These are phyloP conservation scores for Coronaproctus castanopsis DNA, from an alignment of 2,888 invertebrate species.

Conservation along the genomic window DNA sequence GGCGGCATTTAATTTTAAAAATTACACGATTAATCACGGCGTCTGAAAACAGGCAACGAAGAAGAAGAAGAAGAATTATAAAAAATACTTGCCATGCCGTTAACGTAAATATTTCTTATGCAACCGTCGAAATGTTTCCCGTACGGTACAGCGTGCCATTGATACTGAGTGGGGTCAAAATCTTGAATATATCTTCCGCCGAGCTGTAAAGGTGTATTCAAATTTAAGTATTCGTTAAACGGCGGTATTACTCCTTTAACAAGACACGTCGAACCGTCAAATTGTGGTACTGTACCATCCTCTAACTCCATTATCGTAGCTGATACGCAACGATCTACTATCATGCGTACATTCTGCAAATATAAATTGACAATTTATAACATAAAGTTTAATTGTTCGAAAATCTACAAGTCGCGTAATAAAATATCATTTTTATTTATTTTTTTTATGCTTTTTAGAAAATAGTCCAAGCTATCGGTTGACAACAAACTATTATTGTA, in stretches of 20 bases:
- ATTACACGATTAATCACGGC: too few relatives aligned
- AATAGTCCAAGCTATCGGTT: too few relatives aligned
- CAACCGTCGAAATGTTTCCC: constrained; percentile 89
- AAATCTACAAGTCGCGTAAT: too few relatives aligned
- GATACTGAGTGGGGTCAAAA: constrained; percentile 69
- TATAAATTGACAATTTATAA: background rate
- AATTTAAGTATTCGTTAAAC: constrained; percentile 87
- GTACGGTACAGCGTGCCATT: constrained; percentile 77
- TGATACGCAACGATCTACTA: constrained; percentile 80
- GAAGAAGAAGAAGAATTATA: too few relatives aligned
- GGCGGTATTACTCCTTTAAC: constrained; percentile 76
- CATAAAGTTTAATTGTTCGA: background rate
- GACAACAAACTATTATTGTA: too few relatives aligned
- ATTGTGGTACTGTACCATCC: constrained; percentile 61
- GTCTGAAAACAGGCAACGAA: too few relatives aligned
- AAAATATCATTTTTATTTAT: background rate
- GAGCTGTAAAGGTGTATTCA: constrained; percentile 83
- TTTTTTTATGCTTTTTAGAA: background rate
- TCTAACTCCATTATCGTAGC: constrained; percentile 74
- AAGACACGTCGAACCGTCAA: constrained; percentile 77
- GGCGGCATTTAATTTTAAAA: too few relatives aligned
- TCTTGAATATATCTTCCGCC: constrained; percentile 81
- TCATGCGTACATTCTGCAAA: constrained; percentile 55
- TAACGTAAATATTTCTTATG: constrained; percentile 83
- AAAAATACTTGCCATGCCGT: constrained; percentile 44